Evolutionary conservation across 2,888 invertebrate genomes (phyloP), one percentile per base, ranked within the genome.

Genomic region (Chymomyza procnemis): DNA sequence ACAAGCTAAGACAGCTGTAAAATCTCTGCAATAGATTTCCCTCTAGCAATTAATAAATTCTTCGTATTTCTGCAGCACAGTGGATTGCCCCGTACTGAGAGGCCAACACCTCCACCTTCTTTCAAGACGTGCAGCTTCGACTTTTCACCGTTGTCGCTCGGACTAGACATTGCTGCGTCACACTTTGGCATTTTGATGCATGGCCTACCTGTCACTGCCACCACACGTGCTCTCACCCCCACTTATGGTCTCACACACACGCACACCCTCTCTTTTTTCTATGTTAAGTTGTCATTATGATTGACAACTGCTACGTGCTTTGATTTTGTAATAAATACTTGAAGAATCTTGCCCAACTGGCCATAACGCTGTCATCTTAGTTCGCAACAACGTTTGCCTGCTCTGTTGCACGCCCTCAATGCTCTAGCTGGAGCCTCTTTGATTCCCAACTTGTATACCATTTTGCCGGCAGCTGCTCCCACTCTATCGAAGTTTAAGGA

Each of bases 261-360:
- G 4, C 26, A 26, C 16, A 26, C 14, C 50, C n/a, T 34, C 30
- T 57, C n/a, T 34, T 41, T 18, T 58, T 12, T 18, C 14, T 64
- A 68, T 64, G 75, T 81, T 78, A 77, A 76, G 81, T 77, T 79
- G 79, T 85, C 81, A 83, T 80, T 83, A 87, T 86, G 85, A 86
- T 88, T 82, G 85, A 87, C 88, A 88, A 78, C 72, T 80, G 72
- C 56, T 80, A 80, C 85, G 85, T 87, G 87, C 73, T 69, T 72
- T 55, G 83, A 52, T 74, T 83, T 74, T 63, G 70, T 74, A 85
- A 78, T 8, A n/a, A 47, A 14, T 64, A 41, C 34, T 41, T 41
- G 34, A 41, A 41, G 34, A 5, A 41, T 41, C 12, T 41, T 41
- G 34, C 34, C 34, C 12, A 41, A 41, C 34, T 12, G 34, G 34